These are phyloP conservation scores for Nylanderia fulva DNA, from an alignment of 1,140 invertebrate species.

Conservation along the genomic window DNA sequence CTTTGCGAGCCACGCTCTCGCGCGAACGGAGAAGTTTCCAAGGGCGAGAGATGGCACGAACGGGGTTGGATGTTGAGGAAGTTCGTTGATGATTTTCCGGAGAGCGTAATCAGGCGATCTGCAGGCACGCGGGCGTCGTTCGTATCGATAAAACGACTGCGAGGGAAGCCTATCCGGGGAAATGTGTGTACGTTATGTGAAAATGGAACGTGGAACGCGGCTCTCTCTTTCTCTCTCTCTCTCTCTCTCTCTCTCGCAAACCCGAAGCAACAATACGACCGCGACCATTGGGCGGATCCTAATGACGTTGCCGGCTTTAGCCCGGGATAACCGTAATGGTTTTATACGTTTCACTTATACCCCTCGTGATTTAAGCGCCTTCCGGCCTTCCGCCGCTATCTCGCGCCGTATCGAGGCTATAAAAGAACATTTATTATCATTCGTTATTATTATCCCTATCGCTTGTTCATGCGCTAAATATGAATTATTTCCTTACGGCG, in stretches of 20 bases:
- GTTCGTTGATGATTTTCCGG: constrained; percentile 58
- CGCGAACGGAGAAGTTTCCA: constrained; percentile 37
- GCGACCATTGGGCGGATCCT: constrained; percentile 66
- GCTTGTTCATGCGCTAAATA: neutral
- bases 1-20: constrained; percentile 27
- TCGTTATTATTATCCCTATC: constrained; percentile 19
- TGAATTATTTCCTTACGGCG: neutral
- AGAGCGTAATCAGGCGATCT: constrained; percentile 42
- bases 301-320: constrained; percentile 73
- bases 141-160: constrained; percentile 58
- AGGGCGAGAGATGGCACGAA: neutral
- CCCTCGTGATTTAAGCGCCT: constrained; percentile 57
- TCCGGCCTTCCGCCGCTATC: neutral
- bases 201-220: constrained; percentile 58
- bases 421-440: constrained; percentile 39
- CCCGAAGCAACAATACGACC: constrained; percentile 62
- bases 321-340: constrained; percentile 71
- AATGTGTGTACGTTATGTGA: constrained; percentile 57
- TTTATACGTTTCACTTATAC: constrained; percentile 75
- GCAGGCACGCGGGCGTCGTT: constrained; percentile 32
- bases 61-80: constrained; percentile 39
- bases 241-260: too few relatives aligned
- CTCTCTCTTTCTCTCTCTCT: too few relatives aligned
- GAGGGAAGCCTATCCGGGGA: constrained; percentile 37
- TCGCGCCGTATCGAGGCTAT: constrained; percentile 23